Percentiles rank a stretch among this genome's conserved stretches.
These are phyloP conservation scores for Lacerta bilineata DNA, from an alignment of 2,797 vertebrate species.

Conservation along the genomic window DNA sequence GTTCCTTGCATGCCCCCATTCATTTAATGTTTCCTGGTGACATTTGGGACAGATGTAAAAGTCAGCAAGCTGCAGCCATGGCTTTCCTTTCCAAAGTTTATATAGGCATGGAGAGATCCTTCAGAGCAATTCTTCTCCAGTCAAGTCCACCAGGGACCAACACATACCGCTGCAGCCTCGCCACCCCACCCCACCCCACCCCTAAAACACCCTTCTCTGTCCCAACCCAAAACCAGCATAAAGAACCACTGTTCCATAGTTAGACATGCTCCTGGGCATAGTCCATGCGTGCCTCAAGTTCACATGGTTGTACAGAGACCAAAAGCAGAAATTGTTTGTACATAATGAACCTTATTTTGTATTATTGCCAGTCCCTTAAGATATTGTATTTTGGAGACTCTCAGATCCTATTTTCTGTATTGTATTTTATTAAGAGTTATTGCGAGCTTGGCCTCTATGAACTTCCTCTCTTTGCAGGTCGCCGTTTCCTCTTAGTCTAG, in stretches of 20 bases:
- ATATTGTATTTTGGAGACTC: conserved; percentile 86
- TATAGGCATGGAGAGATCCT: conserved; percentile 43
- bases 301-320: conserved; percentile 82
- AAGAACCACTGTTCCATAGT: conserved; percentile 72
- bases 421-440: conserved; percentile 85
- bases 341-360: conserved; percentile 88
- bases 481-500: conserved; percentile 65
- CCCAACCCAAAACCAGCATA: conserved; percentile 58
- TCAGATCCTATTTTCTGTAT: conserved; percentile 81
- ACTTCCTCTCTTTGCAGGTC: conserved; percentile 66
- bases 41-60: conserved; percentile 55
- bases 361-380: conserved; percentile 83
- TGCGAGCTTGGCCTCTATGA: conserved; percentile 82
- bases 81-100: conserved; percentile 22
- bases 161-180: conserved; percentile 49
- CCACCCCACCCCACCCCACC: conserved; percentile 20
- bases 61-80: conserved; percentile 32
- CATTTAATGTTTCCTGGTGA: conserved; percentile 43
- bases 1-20: conserved; percentile 46
- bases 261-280: conserved; percentile 63
- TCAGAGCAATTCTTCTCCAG: conserved; percentile 50
- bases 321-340: conserved; percentile 86
- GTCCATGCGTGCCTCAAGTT: conserved; percentile 55
- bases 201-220: neutral
- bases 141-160: conserved; percentile 31